phyloP scores from a whole-genome alignment of 2,797 vertebrate species.

The Tinamus major region DNA sequence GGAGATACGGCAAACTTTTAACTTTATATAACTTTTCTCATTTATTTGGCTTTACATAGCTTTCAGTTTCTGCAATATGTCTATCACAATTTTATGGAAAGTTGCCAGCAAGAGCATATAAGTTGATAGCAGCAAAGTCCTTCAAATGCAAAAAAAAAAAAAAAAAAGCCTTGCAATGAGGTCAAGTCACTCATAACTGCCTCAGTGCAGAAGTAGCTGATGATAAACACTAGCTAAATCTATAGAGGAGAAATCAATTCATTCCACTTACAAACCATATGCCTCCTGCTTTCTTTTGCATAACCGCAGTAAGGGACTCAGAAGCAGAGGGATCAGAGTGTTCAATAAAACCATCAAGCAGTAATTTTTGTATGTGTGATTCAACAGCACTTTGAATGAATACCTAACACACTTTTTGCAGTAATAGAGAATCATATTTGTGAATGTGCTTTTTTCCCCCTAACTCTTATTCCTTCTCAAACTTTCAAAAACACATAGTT shows the following conservation, averaged over 20 bases:
- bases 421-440: background rate
- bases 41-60: constrained; percentile 38
- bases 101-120: constrained; percentile 42
- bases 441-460: background rate
- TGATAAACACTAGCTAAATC: constrained; percentile 53
- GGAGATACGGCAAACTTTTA: constrained; percentile 31
- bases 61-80: constrained; percentile 51
- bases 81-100: constrained; percentile 38
- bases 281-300: constrained; percentile 46
- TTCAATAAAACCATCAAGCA: constrained; percentile 45
- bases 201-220: constrained; percentile 5
- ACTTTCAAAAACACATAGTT: background rate
- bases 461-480: background rate
- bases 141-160: constrained; percentile 24
- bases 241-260: constrained; percentile 29
- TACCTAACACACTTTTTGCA: constrained; percentile 10
- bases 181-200: constrained; percentile 11
- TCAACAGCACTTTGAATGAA: constrained; percentile 17
- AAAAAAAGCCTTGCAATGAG: background rate
- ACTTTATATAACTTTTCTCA: constrained; percentile 55
- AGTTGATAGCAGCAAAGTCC: constrained; percentile 14
- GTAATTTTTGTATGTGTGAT: constrained; percentile 38
- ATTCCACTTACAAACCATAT: background rate
- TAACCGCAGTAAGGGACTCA: constrained; percentile 2
- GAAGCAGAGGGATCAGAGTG: background rate